Evolutionary conservation across 2,888 invertebrate species (phyloP).

Genomic region (Megamerina dolium): DNA sequence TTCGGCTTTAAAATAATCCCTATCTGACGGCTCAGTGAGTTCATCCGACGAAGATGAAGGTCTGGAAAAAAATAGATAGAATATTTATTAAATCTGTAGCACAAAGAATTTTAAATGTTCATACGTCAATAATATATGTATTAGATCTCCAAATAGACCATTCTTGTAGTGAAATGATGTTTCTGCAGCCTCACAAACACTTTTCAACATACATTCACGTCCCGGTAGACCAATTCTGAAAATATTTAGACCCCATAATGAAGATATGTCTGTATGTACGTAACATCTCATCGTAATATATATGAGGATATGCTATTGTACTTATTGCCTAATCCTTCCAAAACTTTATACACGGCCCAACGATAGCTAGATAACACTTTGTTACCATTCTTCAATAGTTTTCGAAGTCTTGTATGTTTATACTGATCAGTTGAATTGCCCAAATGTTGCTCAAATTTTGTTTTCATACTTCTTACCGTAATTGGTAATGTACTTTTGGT

Average conservation of each 20-base stretch:
- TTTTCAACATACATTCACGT: constrained; percentile 65
- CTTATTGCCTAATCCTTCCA: constrained; percentile 24
- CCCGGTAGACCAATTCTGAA: constrained; percentile 60
- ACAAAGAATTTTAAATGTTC: constrained; percentile 50
- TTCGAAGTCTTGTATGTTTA: constrained; percentile 18
- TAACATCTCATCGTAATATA: not conserved
- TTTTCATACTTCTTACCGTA: constrained; percentile 9
- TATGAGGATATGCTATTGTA: not conserved
- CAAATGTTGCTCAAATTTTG: constrained; percentile 33
- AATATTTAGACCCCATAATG: not conserved
- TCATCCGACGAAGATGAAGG: constrained; percentile 65
- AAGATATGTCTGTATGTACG: not conserved
- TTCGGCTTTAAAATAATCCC: constrained; percentile 70
- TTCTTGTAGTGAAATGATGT: constrained; percentile 63
- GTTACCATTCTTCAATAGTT: constrained; percentile 23
- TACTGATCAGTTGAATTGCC: constrained; percentile 28
- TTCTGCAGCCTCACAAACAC: constrained; percentile 71
- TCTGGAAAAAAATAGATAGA: constrained; percentile 40
- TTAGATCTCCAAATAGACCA: constrained; percentile 68
- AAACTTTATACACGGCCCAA: constrained; percentile 38
- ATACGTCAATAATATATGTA: constrained; percentile 72
- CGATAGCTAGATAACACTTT: constrained; percentile 31
- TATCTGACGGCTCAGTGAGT: constrained; percentile 60
- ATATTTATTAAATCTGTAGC: not conserved
- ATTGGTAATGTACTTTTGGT: constrained; percentile 27